Conservation (phyloP, 2,888 invertebrate genomes). For the Onchidella celtica region DNA sequence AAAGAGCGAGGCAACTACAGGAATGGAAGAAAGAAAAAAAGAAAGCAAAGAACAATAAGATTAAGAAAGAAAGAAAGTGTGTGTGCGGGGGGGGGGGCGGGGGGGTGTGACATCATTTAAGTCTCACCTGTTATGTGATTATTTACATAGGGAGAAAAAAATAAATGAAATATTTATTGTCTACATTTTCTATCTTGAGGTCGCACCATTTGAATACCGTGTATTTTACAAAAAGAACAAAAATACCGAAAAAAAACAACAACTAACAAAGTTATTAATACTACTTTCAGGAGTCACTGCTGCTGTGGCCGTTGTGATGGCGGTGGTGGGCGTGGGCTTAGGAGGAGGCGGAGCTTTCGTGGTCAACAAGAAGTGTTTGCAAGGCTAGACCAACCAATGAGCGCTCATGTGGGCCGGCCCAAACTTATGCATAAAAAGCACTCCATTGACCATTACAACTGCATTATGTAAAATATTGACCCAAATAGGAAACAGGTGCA, state of each 20-base stretch:
- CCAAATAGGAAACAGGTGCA: too few species aligned
- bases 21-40: not conserved
- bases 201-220: too few species aligned
- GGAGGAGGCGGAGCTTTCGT: not conserved
- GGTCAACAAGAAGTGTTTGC: not conserved
- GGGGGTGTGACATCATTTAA: not conserved
- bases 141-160: too few species aligned
- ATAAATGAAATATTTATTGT: too few species aligned
- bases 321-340: not conserved
- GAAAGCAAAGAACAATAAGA: not conserved
- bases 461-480: too few species aligned
- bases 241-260: too few species aligned
- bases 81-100: not conserved
- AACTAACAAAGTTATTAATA: too few species aligned
- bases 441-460: too few species aligned
- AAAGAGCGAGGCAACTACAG: too few species aligned
- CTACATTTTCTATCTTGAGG: too few species aligned
- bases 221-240: too few species aligned
- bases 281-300: not conserved
- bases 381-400: not conserved
- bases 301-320: slow-evolving; percentile 7
- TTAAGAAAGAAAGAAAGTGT: not conserved
- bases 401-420: not conserved
- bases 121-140: too few species aligned
- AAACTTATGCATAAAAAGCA: not conserved